These are phyloP conservation scores for Lordiphosa collinella DNA, from an alignment of 1,140 invertebrate genomes.

Conservation along the genomic window DNA sequence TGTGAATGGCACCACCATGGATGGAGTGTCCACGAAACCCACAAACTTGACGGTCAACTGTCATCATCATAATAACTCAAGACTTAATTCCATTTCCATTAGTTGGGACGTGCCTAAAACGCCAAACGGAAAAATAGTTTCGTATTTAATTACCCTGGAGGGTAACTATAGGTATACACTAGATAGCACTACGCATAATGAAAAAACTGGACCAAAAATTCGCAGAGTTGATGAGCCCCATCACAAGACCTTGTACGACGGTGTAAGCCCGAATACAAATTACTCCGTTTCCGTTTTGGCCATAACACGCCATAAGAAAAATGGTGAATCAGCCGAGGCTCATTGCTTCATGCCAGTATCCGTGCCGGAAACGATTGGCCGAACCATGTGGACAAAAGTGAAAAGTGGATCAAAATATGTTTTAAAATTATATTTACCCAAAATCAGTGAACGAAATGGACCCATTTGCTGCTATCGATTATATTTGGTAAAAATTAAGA, in stretches of 20 bases:
- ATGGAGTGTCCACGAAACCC: constrained; percentile 84
- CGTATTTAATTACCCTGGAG: constrained; percentile 81
- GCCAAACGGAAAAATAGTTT: constrained; percentile 87
- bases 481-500: constrained; percentile 87
- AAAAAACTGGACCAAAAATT: constrained; percentile 83
- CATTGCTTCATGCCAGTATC: constrained; percentile 84
- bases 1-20: constrained; percentile 89
- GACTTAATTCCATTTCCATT: constrained; percentile 83
- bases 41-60: constrained; percentile 83
- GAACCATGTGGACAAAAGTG: constrained; percentile 87
- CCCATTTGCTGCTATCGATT: constrained; percentile 92
- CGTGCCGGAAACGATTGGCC: constrained; percentile 83
- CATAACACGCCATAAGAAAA: constrained; percentile 85
- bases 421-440: constrained; percentile 86
- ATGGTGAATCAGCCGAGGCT: constrained; percentile 84
- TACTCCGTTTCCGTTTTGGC: constrained; percentile 87
- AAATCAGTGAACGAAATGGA: constrained; percentile 90
- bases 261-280: constrained; percentile 88
- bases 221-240: constrained; percentile 81
- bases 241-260: constrained; percentile 63
- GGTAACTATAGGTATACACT: constrained; percentile 83
- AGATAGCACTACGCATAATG: constrained; percentile 81
- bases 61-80: constrained; percentile 84
- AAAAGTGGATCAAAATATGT: constrained; percentile 84
- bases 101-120: constrained; percentile 86